Conservation (phyloP, 2,113 vertebrate species). For the Ochotona curzoniae region DNA sequence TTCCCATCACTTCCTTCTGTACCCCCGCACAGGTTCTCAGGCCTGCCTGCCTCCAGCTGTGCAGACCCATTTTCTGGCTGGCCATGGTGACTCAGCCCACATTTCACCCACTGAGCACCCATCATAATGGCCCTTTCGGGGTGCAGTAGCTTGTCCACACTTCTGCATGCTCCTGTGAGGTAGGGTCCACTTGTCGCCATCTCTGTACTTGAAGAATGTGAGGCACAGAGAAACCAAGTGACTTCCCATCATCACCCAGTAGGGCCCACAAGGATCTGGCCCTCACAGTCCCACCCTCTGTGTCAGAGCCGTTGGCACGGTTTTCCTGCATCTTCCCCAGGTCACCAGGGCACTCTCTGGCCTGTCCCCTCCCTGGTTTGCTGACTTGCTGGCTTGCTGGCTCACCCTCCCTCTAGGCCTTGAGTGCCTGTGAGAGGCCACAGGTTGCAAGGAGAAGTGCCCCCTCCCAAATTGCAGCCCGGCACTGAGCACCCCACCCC, state of each 20-base stretch:
- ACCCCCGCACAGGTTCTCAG: not conserved
- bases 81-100: no score
- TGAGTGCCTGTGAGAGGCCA: not conserved
- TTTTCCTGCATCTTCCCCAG: not conserved
- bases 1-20: slow-evolving; percentile 36
- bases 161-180: not conserved
- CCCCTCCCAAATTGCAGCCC: slow-evolving; percentile 23
- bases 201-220: not conserved
- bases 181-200: not conserved
- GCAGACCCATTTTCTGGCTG: not conserved
- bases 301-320: not conserved
- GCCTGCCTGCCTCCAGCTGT: not conserved
- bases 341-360: not conserved
- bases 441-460: slow-evolving; percentile 19
- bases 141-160: not conserved
- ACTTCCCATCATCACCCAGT: not conserved
- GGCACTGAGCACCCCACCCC: slow-evolving; percentile 66
- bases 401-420: not conserved
- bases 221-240: not conserved
- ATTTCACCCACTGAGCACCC: not conserved
- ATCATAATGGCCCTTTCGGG: fast-evolving
- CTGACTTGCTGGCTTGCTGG: not conserved
- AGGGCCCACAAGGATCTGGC: not conserved
- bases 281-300: not conserved
- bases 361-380: no score